Percentiles rank a stretch among this genome's conserved stretches.
These are phyloP conservation scores for Urosaurus nigricauda DNA, from an alignment of 2,797 vertebrate genomes.

Conservation along the genomic window DNA sequence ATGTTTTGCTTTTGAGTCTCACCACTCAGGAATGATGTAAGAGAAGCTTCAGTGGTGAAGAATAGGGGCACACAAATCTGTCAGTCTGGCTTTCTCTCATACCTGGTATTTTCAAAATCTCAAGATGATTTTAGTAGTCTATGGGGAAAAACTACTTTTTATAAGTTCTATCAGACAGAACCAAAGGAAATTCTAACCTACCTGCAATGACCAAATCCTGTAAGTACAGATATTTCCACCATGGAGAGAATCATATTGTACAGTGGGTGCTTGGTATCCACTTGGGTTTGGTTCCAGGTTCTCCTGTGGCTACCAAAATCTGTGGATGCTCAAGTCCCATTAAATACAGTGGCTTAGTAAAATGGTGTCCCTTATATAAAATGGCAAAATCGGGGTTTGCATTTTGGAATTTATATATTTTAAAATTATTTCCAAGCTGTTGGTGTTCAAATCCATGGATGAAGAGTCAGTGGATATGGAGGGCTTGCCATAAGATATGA, in stretches of 20 bases:
- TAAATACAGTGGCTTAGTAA: no score
- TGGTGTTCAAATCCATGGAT: no score
- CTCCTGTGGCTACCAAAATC: no score
- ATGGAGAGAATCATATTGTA: background rate
- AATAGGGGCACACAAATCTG: background rate
- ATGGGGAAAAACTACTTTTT: no score
- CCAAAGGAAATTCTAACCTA: background rate
- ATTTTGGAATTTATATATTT: no score
- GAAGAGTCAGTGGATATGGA: no score
- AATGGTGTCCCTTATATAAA: no score
- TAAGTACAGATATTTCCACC: background rate
- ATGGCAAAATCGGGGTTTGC: no score
- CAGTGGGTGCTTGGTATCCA: no score
- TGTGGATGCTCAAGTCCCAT: no score
- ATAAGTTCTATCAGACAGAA: background rate
- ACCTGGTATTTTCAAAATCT: background rate
- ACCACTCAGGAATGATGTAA: background rate
- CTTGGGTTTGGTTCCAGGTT: no score
- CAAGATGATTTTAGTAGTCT: background rate
- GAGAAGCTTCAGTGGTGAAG: background rate
- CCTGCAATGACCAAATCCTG: background rate
- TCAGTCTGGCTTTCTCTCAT: background rate
- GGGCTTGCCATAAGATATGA: background rate
- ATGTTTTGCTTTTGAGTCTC: background rate
- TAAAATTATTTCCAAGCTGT: no score